A percentile compares a stretch with the other conserved stretches of the same genome.
Evolutionary conservation across 23 tunicate species (phyloP).

Genomic region (Trididemnum nubilum): DNA sequence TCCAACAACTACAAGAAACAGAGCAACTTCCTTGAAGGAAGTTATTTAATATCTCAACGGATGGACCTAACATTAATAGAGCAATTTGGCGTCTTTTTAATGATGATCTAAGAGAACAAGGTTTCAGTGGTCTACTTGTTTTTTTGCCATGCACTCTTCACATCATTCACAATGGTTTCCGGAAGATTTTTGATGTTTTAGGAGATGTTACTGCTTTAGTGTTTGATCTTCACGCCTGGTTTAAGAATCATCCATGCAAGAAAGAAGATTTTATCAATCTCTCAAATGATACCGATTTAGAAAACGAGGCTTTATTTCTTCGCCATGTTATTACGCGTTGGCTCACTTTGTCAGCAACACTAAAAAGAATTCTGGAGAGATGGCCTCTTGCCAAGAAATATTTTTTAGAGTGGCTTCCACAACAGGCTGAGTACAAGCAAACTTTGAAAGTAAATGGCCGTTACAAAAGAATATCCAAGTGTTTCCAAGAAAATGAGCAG

Average conservation of each 20-base stretch:
- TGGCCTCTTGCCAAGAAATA: slow-evolving; percentile 9
- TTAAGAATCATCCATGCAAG: slow-evolving; percentile 17
- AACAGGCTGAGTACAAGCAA: slow-evolving; percentile 10
- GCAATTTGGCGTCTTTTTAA: slow-evolving; percentile 13
- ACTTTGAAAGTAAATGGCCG: neutral
- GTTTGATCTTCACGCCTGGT: neutral
- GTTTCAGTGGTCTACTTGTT: slow-evolving; percentile 3
- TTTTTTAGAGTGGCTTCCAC: slow-evolving; percentile 8
- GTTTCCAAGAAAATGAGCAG: slow-evolving; percentile 10
- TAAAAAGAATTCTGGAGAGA: slow-evolving; percentile 16
- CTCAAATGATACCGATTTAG: neutral
- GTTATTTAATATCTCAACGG: slow-evolving; percentile 15
- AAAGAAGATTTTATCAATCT: neutral
- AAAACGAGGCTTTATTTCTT: slow-evolving; percentile 12
- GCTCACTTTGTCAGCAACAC: slow-evolving; percentile 5
- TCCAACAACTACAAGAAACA: slow-evolving; percentile 5
- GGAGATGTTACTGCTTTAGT: slow-evolving; percentile 12
- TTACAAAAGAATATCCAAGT: slow-evolving; percentile 6
- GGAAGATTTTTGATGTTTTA: slow-evolving; percentile 7
- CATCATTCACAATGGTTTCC: neutral
- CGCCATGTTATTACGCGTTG: slow-evolving; percentile 12
- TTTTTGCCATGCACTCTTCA: slow-evolving; percentile 10
- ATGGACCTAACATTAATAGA: slow-evolving; percentile 11
- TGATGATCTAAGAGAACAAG: slow-evolving; percentile 20
- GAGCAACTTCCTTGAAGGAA: slow-evolving; percentile 3